These are phyloP conservation scores for Drosophila pseudotalamancana DNA, from an alignment of 2,888 invertebrate genomes.

Conservation along the genomic window DNA sequence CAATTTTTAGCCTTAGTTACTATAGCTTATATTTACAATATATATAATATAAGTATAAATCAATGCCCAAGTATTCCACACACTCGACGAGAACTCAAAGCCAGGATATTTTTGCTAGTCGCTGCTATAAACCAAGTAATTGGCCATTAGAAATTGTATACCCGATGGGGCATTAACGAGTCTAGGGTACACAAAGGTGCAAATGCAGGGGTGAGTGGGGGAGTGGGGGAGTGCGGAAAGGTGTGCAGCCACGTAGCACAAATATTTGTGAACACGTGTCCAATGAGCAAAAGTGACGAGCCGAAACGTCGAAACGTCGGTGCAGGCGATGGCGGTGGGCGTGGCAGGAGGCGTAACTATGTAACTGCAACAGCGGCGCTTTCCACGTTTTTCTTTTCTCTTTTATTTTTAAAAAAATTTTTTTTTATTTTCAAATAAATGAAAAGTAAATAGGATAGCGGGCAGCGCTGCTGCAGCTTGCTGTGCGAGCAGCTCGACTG, in stretches of 20 bases:
- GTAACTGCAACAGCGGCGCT: constrained; percentile 49
- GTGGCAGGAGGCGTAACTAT: not conserved
- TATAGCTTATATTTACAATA: too few species aligned
- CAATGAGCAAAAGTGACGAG: constrained; percentile 73
- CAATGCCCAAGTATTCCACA: too few species aligned
- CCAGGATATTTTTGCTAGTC: not conserved
- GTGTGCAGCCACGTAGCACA: constrained; percentile 75
- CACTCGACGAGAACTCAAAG: too few species aligned
- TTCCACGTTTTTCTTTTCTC: constrained; percentile 37
- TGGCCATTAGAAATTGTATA: constrained; percentile 1
- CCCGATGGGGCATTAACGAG: not conserved
- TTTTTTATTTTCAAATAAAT: constrained; percentile 51
- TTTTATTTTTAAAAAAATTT: too few species aligned
- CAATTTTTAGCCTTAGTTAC: too few species aligned
- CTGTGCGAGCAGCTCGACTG: not conserved
- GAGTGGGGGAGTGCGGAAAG: constrained; percentile 21
- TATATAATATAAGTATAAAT: too few species aligned
- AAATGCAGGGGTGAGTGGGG: constrained; percentile 13
- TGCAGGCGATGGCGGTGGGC: not conserved
- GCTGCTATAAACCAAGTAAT: not conserved
- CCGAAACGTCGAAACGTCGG: constrained; percentile 34
- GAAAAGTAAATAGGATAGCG: constrained; percentile 71
- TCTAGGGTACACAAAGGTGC: constrained; percentile 42
- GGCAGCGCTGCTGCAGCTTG: constrained; percentile 27
- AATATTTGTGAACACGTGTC: constrained; percentile 77